Conservation (phyloP, 2,888 invertebrate genomes). For the Acanthoscelides obtectus region DNA sequence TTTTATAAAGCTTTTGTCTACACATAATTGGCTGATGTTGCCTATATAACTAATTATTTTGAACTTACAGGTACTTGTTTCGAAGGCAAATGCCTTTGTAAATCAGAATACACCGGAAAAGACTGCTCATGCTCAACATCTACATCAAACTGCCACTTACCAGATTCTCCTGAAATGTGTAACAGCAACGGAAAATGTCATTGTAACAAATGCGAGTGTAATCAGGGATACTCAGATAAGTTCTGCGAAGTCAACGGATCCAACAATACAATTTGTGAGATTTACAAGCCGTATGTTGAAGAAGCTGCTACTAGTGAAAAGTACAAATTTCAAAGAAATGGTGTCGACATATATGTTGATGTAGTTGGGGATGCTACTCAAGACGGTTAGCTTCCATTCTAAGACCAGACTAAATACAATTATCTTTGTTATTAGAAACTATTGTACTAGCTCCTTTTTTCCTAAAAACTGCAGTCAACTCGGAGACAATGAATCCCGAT, state of each 20-base stretch:
- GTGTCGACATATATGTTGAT: background rate
- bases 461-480: too few species aligned
- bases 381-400: background rate
- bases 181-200: conserved; percentile 71
- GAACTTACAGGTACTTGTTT: conserved; percentile 45
- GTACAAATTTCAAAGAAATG: background rate
- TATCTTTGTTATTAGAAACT: too few species aligned
- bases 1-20: too few species aligned
- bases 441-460: too few species aligned
- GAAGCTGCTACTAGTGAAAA: conserved; percentile 4
- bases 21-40: too few species aligned
- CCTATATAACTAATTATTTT: too few species aligned
- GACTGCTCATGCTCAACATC: conserved; percentile 58
- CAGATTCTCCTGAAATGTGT: conserved; percentile 48
- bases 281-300: conserved; percentile 49
- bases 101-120: conserved; percentile 55
- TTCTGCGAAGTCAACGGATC: conserved; percentile 53
- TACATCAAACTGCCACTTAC: conserved; percentile 26
- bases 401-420: too few species aligned
- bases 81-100: conserved; percentile 58
- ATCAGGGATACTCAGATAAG: conserved; percentile 44
- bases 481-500: too few species aligned
- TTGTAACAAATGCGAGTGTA: conserved; percentile 56
- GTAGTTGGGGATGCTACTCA: conserved; percentile 3
- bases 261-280: conserved; percentile 52